Evolutionary conservation across 2,797 vertebrate genomes (phyloP).

Genomic region (Borostomias antarcticus): DNA sequence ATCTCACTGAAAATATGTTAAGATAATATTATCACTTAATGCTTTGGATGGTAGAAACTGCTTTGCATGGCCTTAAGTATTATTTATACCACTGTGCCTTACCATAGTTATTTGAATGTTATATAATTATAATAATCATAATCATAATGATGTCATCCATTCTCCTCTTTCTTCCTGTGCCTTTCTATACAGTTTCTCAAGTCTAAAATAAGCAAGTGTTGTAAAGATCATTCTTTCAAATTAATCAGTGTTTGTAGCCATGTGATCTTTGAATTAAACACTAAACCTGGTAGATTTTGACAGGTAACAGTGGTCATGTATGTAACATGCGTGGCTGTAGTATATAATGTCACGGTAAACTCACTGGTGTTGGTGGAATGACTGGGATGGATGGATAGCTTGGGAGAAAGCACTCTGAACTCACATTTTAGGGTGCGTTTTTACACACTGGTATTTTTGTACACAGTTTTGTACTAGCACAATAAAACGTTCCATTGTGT

Average conservation of each 20-base stretch:
- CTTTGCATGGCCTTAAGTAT: too few relatives aligned
- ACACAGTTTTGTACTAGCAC: background rate
- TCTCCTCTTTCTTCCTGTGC: background rate
- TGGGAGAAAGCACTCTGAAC: background rate
- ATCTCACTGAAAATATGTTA: too few relatives aligned
- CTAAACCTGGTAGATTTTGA: background rate
- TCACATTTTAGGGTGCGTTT: background rate
- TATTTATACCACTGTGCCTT: background rate
- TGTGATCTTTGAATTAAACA: background rate
- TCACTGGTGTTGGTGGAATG: background rate
- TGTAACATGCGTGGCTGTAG: background rate
- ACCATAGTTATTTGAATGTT: background rate
- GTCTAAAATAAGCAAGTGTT: background rate
- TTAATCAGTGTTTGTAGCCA: background rate
- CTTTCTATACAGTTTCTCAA: background rate
- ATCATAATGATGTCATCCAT: background rate
- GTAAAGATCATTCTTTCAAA: background rate
- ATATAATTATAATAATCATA: background rate
- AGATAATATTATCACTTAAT: background rate
- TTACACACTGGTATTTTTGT: conserved; percentile 4
- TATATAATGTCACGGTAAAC: background rate
- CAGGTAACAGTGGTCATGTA: background rate
- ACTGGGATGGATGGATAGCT: background rate
- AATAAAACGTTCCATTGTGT: too few relatives aligned
- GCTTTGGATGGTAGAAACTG: background rate